Evolutionary conservation across 2,888 invertebrate genomes (phyloP).

Genomic region (Siphlonurus alternatus): DNA sequence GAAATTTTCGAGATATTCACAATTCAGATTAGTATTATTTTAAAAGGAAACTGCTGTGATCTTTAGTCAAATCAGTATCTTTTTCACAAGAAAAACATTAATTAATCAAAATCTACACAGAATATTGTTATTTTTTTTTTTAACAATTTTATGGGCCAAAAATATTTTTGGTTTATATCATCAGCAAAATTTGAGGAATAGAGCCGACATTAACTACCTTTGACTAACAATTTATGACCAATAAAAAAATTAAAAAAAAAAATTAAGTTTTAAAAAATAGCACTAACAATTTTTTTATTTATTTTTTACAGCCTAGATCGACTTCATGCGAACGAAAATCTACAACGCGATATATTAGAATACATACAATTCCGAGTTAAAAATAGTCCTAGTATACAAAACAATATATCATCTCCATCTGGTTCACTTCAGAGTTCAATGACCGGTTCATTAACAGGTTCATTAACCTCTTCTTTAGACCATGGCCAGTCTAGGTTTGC

Average conservation of each 20-base stretch:
- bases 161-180: no score
- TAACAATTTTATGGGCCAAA: background rate
- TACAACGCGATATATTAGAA: conserved; percentile 73
- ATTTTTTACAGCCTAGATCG: conserved; percentile 44
- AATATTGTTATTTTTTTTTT: background rate
- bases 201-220: no score
- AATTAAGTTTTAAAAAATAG: no score
- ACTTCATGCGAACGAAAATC: conserved; percentile 43
- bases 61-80: no score
- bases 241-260: background rate
- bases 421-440: conserved; percentile 32
- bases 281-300: no score
- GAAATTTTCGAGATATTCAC: no score
- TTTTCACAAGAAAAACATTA: no score
- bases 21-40: background rate
- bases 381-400: conserved; percentile 65
- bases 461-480: background rate
- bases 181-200: no score
- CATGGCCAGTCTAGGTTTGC: conserved; percentile 48
- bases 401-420: conserved; percentile 50
- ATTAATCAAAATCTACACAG: background rate
- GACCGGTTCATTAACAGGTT: background rate
- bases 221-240: no score
- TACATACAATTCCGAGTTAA: conserved; percentile 72
- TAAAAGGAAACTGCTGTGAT: no score